phyloP scores from a whole-genome alignment of 2,888 invertebrate species.

The Chrysina gloriosa region DNA sequence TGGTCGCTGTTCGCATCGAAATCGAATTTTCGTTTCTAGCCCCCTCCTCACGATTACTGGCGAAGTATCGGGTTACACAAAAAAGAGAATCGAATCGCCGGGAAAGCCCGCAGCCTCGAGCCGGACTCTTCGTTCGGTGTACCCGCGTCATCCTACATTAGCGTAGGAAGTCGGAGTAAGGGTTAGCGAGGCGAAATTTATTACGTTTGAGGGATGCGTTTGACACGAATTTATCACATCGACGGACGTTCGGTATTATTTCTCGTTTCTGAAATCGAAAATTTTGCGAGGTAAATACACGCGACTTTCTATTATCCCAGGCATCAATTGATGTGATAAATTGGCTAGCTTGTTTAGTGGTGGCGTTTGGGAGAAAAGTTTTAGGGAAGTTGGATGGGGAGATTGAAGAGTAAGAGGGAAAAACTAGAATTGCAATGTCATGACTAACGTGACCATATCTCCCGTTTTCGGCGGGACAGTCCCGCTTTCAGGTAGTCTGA shows the following conservation, averaged over 20 bases:
- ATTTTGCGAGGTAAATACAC: conserved; percentile 10
- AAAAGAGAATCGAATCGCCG: conserved; percentile 32
- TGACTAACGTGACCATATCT: too few relatives aligned
- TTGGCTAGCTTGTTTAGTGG: background rate
- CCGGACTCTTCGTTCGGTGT: background rate
- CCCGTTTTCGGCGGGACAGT: too few relatives aligned
- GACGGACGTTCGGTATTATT: conserved; percentile 37
- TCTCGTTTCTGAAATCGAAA: conserved; percentile 12
- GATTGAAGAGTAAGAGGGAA: too few relatives aligned
- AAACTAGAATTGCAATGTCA: too few relatives aligned
- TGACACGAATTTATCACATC: conserved; percentile 49
- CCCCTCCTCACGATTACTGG: conserved; percentile 47
- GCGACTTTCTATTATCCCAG: background rate
- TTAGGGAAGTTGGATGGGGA: too few relatives aligned
- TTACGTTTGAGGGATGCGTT: conserved; percentile 43
- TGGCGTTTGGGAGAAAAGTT: too few relatives aligned
- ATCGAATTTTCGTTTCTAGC: conserved; percentile 34
- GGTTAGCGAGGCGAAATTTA: conserved; percentile 20
- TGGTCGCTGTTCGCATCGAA: conserved; percentile 4
- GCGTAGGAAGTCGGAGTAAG: background rate
- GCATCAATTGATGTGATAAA: background rate
- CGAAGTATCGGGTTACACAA: conserved; percentile 50
- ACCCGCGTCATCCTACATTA: background rate
- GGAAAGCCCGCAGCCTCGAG: background rate
- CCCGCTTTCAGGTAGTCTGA: too few relatives aligned